Conservation (phyloP, 2,113 vertebrate genomes). For the Lepus europaeus region DNA sequence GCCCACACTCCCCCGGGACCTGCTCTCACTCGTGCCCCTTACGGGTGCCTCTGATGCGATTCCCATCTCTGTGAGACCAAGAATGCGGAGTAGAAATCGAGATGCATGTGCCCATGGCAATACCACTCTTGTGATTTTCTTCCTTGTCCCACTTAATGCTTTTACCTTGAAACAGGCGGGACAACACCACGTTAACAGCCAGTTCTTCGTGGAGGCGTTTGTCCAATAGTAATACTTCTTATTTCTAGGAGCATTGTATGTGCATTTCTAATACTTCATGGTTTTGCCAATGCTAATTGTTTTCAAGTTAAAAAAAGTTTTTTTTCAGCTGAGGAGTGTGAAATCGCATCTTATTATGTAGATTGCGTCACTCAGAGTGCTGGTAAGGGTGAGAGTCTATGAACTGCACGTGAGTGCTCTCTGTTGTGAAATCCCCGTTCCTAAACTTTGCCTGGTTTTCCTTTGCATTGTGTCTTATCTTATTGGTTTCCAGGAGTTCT, state of each 20-base stretch:
- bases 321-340: neutral
- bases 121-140: neutral
- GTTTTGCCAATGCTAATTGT: neutral
- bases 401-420: neutral
- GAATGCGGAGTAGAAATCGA: too few relatives aligned
- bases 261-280: neutral
- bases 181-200: neutral
- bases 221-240: neutral
- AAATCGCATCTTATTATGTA: neutral
- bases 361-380: neutral
- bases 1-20: too few relatives aligned
- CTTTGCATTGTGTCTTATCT: neutral
- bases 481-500: neutral
- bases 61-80: too few relatives aligned
- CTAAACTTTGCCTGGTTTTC: neutral
- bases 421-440: neutral
- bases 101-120: too few relatives aligned
- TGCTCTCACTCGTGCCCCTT: too few relatives aligned
- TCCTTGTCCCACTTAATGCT: neutral
- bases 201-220: neutral
- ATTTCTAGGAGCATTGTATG: neutral
- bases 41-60: too few relatives aligned
- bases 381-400: neutral
- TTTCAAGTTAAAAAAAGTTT: neutral
- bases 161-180: neutral